phyloP scores from a whole-genome alignment of 2,113 vertebrate genomes.

The Peromyscus polionotus region DNA sequence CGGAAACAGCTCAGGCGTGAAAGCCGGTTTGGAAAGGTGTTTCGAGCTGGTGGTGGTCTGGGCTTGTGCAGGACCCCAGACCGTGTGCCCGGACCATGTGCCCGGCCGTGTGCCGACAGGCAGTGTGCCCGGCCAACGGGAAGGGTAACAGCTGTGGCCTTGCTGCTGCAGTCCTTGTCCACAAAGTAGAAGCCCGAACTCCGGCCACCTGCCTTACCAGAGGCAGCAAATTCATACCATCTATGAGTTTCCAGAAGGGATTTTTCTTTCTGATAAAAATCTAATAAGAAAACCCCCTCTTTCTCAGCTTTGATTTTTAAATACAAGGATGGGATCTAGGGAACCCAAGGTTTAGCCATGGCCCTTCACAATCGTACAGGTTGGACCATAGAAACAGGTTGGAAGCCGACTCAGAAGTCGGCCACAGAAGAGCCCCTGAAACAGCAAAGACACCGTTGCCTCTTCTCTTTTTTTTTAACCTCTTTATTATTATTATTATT shows the following conservation, averaged over 20 bases:
- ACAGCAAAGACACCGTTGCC: background rate
- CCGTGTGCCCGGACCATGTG: too few relatives aligned
- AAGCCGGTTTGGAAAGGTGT: background rate
- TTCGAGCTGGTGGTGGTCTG: background rate
- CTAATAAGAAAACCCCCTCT: background rate
- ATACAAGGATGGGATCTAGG: background rate
- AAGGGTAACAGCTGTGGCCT: background rate
- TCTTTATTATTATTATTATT: too few relatives aligned
- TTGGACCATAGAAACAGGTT: background rate
- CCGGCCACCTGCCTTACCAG: background rate
- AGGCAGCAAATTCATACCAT: background rate
- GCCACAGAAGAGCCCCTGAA: background rate
- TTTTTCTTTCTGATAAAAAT: background rate
- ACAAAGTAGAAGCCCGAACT: background rate
- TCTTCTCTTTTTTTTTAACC: too few relatives aligned
- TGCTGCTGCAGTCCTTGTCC: background rate
- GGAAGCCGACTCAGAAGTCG: background rate
- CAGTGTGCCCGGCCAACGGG: background rate
- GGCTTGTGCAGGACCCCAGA: background rate
- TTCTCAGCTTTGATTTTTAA: conserved; percentile 9
- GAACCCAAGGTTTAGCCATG: background rate
- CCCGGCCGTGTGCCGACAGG: too few relatives aligned
- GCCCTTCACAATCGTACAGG: background rate
- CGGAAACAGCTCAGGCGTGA: background rate
- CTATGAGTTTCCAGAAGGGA: background rate